Evolutionary conservation across 2,113 vertebrate genomes (phyloP).

Genomic region (Lepisosteus osseus): DNA sequence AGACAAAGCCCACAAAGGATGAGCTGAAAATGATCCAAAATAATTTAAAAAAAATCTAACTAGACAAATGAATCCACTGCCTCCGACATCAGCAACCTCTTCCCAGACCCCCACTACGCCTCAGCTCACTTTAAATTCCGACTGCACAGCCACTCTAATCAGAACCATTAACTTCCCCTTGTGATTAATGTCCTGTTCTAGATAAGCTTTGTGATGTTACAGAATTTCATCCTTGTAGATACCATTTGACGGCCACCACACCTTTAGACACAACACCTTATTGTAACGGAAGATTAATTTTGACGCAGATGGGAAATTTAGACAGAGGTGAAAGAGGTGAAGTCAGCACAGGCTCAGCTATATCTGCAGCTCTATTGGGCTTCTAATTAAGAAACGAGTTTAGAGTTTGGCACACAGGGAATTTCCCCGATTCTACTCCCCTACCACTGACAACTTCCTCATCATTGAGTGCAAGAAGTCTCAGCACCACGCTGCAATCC

Average conservation of each 20-base stretch:
- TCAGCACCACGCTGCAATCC: background rate
- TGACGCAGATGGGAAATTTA: background rate
- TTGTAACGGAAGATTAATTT: background rate
- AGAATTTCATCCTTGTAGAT: background rate
- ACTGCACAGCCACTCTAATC: conserved; percentile 24
- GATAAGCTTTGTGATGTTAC: background rate
- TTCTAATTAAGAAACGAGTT: background rate
- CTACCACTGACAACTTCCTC: background rate
- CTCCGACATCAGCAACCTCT: too few species aligned
- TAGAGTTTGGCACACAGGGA: background rate
- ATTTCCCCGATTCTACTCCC: background rate
- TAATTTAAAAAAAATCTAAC: conserved; percentile 21
- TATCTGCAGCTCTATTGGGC: background rate
- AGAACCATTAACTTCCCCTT: conserved; percentile 30
- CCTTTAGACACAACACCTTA: background rate
- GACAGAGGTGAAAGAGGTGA: too few species aligned
- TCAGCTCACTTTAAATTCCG: conserved; percentile 29
- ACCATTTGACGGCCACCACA: background rate
- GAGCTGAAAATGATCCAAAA: conserved; percentile 26
- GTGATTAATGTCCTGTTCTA: conserved; percentile 25
- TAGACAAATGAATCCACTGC: conserved; percentile 14
- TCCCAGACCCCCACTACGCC: background rate
- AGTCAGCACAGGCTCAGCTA: background rate
- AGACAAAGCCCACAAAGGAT: conserved; percentile 1
- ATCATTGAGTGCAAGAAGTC: background rate